These are phyloP conservation scores for Hydrophis major DNA, from an alignment of 2,797 vertebrate genomes.

Conservation along the genomic window DNA sequence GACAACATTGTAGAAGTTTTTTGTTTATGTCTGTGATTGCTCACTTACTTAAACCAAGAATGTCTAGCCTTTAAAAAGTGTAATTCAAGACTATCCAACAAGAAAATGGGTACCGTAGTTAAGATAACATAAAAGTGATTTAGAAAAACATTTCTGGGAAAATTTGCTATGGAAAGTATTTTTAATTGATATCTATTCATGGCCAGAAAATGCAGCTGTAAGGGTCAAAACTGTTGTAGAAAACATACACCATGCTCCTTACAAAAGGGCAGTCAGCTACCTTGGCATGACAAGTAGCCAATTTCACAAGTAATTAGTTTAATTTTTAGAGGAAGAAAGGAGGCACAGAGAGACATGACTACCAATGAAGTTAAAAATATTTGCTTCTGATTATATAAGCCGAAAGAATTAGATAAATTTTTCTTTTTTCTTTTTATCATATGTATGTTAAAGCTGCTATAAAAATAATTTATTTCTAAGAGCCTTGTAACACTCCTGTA, in stretches of 20 bases:
- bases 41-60: not conserved
- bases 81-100: constrained; percentile 20
- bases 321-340: not conserved
- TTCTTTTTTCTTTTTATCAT: not conserved
- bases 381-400: not conserved
- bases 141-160: constrained; percentile 24
- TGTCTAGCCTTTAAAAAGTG: not conserved
- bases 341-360: not conserved
- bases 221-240: constrained; percentile 47
- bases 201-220: constrained; percentile 47
- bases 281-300: constrained; percentile 26
- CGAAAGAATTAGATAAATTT: not conserved
- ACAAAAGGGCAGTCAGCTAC: constrained; percentile 27
- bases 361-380: constrained; percentile 15
- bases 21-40: not conserved
- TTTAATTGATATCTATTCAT: constrained; percentile 36
- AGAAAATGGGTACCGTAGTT: constrained; percentile 21
- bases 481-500: not conserved
- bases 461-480: not conserved
- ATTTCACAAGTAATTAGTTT: constrained; percentile 31
- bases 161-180: constrained; percentile 49
- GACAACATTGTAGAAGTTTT: not conserved
- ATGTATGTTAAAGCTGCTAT: not conserved
- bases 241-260: constrained; percentile 46
- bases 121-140: constrained; percentile 31